Base-by-base conservation (phyloP, 1,140 invertebrate species). In the Achroia grisella region DNA sequence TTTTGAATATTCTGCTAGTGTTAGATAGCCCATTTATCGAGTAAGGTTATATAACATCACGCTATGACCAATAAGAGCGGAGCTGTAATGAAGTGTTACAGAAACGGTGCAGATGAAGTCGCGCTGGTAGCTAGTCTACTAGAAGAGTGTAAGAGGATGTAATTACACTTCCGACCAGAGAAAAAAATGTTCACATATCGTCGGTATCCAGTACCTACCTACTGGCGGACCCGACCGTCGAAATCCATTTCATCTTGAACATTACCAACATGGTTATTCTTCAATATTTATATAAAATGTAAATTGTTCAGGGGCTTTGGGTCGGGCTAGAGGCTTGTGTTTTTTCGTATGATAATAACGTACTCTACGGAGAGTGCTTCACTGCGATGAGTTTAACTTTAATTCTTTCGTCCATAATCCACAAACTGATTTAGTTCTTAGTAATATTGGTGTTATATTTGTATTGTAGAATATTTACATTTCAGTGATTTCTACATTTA, bases 241-340 rank as follows among this genome's bases (percentile, higher is more conserved):
- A 36, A 30, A 43, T 51, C 37, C 44, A 50, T 58, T 58, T 47
- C 37, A 39, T 56, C 43, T 48, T 31, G 37, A 55, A 42, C 47
- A 39, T 55, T 62, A 45, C 52, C 9, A 46, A 46, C 52, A 39
- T 46, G 49, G 54, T 53, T 57, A 45, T 10, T 55, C 44, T 59
- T 58, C 50, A 62, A 67, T 63, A 61, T 65, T 64, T 65, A 62
- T 59, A 61, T 52, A 55, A 64, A 64, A 64, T 69, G 51, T 61
- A 66, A 70, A 67, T 63, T 67, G 62, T 61, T 50, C 47, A 37
- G 59, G 61, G 64, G 39, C 53, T 39, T 35, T 37, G 56, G 54
- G 59, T 34, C 49, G 52, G 48, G 40, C 34, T 49, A 52, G 46
- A 44, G 33, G 10, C 49, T 48, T 12, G 6, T 45, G 44, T 48